Percentiles rank a stretch among this genome's conserved stretches.
These are phyloP conservation scores for Muscina levida DNA, from an alignment of 2,888 invertebrate species.

Conservation along the genomic window DNA sequence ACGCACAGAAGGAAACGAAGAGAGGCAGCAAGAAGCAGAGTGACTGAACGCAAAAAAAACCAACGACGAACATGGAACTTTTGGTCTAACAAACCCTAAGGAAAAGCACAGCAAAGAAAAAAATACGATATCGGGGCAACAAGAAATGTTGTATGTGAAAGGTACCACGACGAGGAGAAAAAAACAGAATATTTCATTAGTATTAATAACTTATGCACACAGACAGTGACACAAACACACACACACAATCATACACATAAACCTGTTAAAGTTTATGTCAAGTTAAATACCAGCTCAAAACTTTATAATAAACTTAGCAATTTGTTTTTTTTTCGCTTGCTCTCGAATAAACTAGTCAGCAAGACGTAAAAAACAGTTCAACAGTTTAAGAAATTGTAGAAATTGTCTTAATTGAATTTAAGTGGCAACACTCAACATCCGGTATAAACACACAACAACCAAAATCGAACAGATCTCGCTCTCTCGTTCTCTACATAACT, in stretches of 20 bases:
- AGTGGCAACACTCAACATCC: constrained; percentile 14
- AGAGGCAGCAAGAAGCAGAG: not conserved
- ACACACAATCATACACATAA: not conserved
- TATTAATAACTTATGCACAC: not conserved
- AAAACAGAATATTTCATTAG: constrained; percentile 40
- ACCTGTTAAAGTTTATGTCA: constrained; percentile 31
- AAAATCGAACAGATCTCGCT: too few relatives aligned
- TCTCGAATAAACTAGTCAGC: not conserved
- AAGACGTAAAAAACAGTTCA: not conserved
- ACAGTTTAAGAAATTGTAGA: not conserved
- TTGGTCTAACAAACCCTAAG: constrained; percentile 55
- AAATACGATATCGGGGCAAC: not conserved
- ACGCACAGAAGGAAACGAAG: not conserved
- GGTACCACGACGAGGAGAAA: constrained; percentile 1
- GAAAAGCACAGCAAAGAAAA: constrained; percentile 44
- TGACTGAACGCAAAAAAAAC: constrained; percentile 42
- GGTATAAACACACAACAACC: not conserved
- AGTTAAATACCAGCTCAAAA: constrained; percentile 25
- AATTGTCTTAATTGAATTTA: constrained; percentile 5
- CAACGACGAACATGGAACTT: constrained; percentile 56
- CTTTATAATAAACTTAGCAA: constrained; percentile 34
- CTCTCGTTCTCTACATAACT: too few relatives aligned
- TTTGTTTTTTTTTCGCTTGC: constrained; percentile 4
- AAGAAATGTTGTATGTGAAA: constrained; percentile 1
- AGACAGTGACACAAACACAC: constrained; percentile 13